Conservation (phyloP, 2,113 vertebrate species). For the Gambusia affinis region DNA sequence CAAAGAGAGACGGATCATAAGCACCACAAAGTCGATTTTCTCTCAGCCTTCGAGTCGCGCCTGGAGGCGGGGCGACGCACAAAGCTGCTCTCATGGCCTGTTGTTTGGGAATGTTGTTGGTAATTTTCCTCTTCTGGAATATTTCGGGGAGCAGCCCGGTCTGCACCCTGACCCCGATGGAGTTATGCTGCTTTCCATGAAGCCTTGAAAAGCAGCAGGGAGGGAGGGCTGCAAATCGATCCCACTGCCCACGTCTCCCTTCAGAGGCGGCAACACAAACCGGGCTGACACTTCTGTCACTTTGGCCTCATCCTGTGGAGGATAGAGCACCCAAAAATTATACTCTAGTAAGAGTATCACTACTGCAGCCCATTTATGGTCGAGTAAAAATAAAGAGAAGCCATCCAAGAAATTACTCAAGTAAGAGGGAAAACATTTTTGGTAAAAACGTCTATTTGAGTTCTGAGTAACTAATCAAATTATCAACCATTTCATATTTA, state of each 20-base stretch:
- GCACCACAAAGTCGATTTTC: constrained; percentile 50
- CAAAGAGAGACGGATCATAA: constrained; percentile 63
- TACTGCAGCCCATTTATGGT: too few species aligned
- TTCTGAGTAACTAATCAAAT: too few species aligned
- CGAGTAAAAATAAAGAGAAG: too few species aligned
- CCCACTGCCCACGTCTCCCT: neutral
- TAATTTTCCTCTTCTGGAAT: constrained; percentile 46
- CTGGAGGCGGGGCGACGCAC: constrained; percentile 35
- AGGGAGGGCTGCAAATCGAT: constrained; percentile 45
- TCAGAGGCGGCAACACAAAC: constrained; percentile 45
- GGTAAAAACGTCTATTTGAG: too few species aligned
- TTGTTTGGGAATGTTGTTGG: constrained; percentile 42
- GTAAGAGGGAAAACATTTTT: too few species aligned
- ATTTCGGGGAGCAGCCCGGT: constrained; percentile 29
- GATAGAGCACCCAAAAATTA: neutral
- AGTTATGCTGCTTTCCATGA: constrained; percentile 70
- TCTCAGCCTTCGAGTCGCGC: constrained; percentile 29
- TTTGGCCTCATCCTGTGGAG: too few species aligned
- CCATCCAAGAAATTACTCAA: too few species aligned
- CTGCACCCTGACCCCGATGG: constrained; percentile 58
- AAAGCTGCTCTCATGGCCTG: constrained; percentile 48
- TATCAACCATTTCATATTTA: too few species aligned
- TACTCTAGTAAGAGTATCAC: neutral
- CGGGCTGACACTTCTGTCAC: constrained; percentile 14
- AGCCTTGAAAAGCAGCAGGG: constrained; percentile 31